phyloP scores from a whole-genome alignment of 2,113 vertebrate species.

The Hipposideros armiger region DNA sequence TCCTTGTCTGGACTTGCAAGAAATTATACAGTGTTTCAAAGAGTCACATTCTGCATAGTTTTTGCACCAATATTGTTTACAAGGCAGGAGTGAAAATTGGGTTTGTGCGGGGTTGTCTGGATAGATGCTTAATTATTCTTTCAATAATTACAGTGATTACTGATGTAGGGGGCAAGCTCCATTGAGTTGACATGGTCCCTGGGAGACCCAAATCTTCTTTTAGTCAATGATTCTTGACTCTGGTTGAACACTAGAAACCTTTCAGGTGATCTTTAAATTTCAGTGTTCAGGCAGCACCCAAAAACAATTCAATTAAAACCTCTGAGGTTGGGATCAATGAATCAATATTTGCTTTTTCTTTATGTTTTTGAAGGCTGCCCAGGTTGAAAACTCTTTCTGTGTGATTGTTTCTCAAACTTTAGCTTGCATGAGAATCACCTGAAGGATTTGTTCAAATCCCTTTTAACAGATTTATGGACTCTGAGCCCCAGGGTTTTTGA shows the following conservation, averaged over 20 bases:
- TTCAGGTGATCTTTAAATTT: not conserved
- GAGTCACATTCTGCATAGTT: not conserved
- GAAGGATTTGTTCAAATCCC: not conserved
- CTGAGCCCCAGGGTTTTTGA: not conserved
- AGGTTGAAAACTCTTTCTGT: not conserved
- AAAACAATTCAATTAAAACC: not conserved
- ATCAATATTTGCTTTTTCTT: not conserved
- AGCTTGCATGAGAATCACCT: not conserved
- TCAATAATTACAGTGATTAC: not conserved
- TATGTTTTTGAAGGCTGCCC: not conserved
- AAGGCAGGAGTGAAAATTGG: not conserved
- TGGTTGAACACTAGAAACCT: not conserved
- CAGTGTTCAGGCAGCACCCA: not conserved
- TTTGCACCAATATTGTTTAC: not conserved
- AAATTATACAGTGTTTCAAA: not conserved
- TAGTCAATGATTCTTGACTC: not conserved
- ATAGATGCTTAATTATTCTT: not conserved
- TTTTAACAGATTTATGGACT: not conserved
- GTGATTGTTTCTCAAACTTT: not conserved
- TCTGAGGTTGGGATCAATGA: not conserved
- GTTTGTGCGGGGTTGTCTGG: not conserved
- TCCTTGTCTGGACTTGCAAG: not conserved
- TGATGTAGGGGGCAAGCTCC: accelerated
- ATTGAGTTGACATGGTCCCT: too few relatives aligned
- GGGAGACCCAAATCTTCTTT: not conserved